Base-by-base conservation (phyloP, 2,888 invertebrate genomes). In the Carpatolechia fugitivella region DNA sequence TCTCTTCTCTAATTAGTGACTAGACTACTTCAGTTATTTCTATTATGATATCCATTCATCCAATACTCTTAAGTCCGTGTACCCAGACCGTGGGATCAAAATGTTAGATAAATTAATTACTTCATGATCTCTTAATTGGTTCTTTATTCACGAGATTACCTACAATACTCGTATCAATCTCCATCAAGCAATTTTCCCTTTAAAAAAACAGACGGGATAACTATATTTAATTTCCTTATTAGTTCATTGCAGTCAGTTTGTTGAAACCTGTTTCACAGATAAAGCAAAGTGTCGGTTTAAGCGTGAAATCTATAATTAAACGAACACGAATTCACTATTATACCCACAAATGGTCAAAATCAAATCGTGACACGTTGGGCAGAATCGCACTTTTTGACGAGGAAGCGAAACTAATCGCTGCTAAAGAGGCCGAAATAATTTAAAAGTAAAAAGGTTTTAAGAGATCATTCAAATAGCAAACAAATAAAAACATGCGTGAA, bases 271-370 rank as follows among this genome's bases (percentile, higher is more conserved):
- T 50, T 38, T 38, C 20, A 6, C 29, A 35, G 11, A 14, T 6
- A 20, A 24, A 35, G 20, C 29, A 29, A 50, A 38, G 16, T 57
- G 60, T 65, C 59, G 63, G 63, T 66, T 62, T 57, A 55, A 54
- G 67, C 66, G 66, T 69, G 71, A 73, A 73, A 76, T 68, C 61
- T 70, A 61, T 77, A 74, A 80, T 80, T 74, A 75, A 61, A 31
- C 58, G 64, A 68, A 74, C 81, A 82, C 80, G 81, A 80, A 69
- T 66, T 67, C 56, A 61, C 69, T 70, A 76, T 78, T 76, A 74
- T 55, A 60, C 61, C 60, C 58, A 65, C 60, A 64, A 64, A 63
- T 60, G 55, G 56, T 50, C 52, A 59, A 62, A 63, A 65, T 75
- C 77, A 76, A 75, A 74, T 72, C 64, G 63, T 54, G 54, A 53